Percentiles rank a stretch among this genome's conserved stretches.
Evolutionary conservation across 2,888 invertebrate genomes (phyloP).

Genomic region (Rhingia campestris): DNA sequence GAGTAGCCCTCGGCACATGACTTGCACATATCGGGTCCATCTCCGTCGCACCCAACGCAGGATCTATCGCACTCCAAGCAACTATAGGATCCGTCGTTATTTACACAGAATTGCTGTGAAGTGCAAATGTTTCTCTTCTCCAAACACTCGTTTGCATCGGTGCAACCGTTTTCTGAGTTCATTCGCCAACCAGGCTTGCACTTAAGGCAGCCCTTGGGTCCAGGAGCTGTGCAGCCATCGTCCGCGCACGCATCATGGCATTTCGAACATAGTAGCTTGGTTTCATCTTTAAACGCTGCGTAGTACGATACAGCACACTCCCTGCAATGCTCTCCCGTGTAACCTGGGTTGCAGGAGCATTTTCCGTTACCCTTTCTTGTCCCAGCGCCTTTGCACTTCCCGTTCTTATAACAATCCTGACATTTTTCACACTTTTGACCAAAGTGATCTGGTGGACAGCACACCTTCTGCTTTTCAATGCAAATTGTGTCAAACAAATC

Average conservation of each 20-base stretch:
- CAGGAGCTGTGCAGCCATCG: constrained; percentile 89
- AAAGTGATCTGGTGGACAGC: constrained; percentile 93
- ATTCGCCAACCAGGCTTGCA: constrained; percentile 89
- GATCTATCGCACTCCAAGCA: constrained; percentile 92
- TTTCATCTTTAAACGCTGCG: constrained; percentile 88
- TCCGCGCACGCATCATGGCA: constrained; percentile 91
- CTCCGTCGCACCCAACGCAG: constrained; percentile 92
- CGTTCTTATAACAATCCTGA: constrained; percentile 91
- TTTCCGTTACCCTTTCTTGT: constrained; percentile 96
- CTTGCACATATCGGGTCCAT: constrained; percentile 95
- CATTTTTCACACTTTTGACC: constrained; percentile 93
- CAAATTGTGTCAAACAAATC: constrained; percentile 90
- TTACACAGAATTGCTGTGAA: constrained; percentile 92
- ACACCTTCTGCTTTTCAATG: constrained; percentile 88
- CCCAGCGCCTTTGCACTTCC: constrained; percentile 90
- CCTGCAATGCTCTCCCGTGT: constrained; percentile 90
- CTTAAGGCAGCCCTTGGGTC: constrained; percentile 86
- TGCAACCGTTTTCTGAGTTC: constrained; percentile 90
- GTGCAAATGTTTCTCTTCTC: constrained; percentile 84
- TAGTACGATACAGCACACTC: constrained; percentile 90
- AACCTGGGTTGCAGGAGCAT: constrained; percentile 93
- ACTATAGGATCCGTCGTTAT: constrained; percentile 91
- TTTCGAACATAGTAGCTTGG: constrained; percentile 88
- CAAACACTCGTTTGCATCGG: constrained; percentile 93
- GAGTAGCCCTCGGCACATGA: constrained; percentile 90